These are phyloP conservation scores for Phymatocera aterrima DNA, from an alignment of 2,888 invertebrate species.

Conservation along the genomic window DNA sequence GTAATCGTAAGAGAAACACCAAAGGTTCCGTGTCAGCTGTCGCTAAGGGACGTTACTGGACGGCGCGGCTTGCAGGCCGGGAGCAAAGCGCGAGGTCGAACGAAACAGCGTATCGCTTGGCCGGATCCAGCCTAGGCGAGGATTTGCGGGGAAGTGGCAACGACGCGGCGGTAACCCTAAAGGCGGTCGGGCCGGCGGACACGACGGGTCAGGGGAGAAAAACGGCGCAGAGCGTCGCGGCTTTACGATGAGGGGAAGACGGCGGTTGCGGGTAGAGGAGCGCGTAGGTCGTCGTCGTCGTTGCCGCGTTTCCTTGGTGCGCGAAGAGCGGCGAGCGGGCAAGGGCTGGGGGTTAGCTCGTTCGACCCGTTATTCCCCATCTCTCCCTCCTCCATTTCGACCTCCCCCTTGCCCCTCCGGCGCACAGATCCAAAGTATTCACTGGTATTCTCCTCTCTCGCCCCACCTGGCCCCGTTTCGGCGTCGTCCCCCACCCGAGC, in stretches of 20 bases:
- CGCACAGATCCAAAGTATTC: constrained; percentile 21
- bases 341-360: constrained; percentile 71
- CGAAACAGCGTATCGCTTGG: constrained; percentile 13
- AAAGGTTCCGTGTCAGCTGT: constrained; percentile 42
- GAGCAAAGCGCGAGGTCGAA: constrained; percentile 45
- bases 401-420: constrained; percentile 41
- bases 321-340: constrained; percentile 59
- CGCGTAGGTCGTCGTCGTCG: constrained; percentile 31
- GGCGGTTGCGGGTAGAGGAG: constrained; percentile 7
- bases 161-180: constrained; percentile 31
- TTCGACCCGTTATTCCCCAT: constrained; percentile 74
- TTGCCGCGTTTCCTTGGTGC: constrained; percentile 4
- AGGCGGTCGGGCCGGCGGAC: not conserved
- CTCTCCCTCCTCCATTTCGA: constrained; percentile 54
- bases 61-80: constrained; percentile 41
- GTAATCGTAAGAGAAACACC: not conserved
- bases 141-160: constrained; percentile 39
- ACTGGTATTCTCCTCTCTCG: constrained; percentile 39
- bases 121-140: constrained; percentile 27
- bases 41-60: constrained; percentile 46
- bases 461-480: constrained; percentile 36
- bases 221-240: constrained; percentile 32
- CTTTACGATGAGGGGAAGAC: not conserved
- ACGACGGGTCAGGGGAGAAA: constrained; percentile 5
- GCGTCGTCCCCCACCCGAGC: constrained; percentile 23